Evolutionary conservation across 2,113 vertebrate genomes (phyloP).

Genomic region (Corynorhinus townsendii): DNA sequence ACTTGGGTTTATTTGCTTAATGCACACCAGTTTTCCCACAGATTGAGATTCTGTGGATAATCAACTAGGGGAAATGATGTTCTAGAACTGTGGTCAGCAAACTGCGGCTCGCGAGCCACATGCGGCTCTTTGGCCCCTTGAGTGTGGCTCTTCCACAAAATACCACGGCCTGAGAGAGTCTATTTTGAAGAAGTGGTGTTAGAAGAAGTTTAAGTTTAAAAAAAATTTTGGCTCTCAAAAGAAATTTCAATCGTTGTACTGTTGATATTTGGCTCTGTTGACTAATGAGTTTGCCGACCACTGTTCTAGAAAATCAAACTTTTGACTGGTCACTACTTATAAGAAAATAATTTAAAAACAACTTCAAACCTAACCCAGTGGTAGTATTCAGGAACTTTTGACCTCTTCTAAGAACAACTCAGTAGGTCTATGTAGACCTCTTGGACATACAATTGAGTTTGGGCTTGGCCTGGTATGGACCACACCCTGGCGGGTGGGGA

Average conservation of each 20-base stretch:
- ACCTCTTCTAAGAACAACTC: neutral
- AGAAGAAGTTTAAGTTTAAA: no score
- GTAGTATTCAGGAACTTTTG: neutral
- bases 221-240: no score
- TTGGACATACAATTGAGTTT: neutral
- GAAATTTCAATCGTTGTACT: no score
- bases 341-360: neutral
- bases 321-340: neutral
- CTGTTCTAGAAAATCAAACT: neutral
- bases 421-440: neutral
- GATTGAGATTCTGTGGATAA: neutral
- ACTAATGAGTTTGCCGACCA: no score
- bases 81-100: neutral
- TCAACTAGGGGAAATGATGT: neutral
- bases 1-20: neutral
- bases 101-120: no score
- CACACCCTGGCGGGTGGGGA: neutral
- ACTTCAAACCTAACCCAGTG: neutral
- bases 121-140: no score
- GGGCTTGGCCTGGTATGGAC: neutral
- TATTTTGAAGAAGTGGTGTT: no score
- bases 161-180: no score
- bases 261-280: no score
- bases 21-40: neutral
- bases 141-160: no score